phyloP scores from a whole-genome alignment of 2,113 vertebrate genomes.

The Cyphomyrus plagiostoma region DNA sequence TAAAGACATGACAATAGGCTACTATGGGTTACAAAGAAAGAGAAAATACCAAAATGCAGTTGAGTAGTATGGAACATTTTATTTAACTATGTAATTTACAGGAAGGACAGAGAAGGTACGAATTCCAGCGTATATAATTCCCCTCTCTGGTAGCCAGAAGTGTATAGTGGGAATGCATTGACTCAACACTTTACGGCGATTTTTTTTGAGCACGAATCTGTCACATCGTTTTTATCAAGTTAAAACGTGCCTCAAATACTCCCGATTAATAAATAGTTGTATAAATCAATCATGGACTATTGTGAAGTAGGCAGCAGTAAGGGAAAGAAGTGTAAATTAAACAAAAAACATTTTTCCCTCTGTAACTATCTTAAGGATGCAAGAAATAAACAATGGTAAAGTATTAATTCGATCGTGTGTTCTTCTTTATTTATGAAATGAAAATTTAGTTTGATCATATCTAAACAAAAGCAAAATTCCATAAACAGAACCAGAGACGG shows the following conservation, averaged over 20 bases:
- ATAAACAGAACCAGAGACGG: neutral
- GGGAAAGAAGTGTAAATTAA: neutral
- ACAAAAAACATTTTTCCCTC: neutral
- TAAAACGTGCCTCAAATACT: neutral
- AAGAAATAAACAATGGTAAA: neutral
- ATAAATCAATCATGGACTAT: neutral
- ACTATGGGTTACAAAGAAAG: neutral
- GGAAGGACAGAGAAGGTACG: neutral
- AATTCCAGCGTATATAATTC: neutral
- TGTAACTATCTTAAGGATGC: neutral
- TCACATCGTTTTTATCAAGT: neutral
- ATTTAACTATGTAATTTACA: neutral
- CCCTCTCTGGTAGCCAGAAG: neutral
- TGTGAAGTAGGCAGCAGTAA: neutral
- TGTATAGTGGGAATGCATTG: neutral
- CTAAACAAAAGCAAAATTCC: neutral
- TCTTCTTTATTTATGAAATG: neutral
- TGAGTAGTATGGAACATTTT: neutral
- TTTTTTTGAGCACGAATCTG: slow-evolving; percentile 7
- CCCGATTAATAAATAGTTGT: neutral
- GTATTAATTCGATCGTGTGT: neutral
- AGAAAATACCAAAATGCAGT: neutral
- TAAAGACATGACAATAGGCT: neutral
- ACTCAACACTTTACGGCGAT: slow-evolving; percentile 7
- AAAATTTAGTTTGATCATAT: neutral